phyloP scores from a whole-genome alignment of 2,888 invertebrate species.

The Notodonta ziczac region DNA sequence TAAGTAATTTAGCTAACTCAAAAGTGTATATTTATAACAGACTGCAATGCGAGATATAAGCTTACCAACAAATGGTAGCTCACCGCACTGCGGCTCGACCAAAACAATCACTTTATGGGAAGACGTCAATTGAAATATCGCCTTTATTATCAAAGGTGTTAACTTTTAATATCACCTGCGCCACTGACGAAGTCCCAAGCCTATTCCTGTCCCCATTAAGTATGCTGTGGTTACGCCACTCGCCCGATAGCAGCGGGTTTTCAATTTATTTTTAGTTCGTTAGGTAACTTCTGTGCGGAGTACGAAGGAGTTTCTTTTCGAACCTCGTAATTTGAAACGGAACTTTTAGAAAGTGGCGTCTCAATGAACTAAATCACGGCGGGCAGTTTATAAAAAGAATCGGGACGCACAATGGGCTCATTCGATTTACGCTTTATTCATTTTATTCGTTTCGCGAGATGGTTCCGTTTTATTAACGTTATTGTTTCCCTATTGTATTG shows the following conservation, averaged over 20 bases:
- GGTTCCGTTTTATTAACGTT: slow-evolving; percentile 52
- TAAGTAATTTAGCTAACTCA: too few species aligned
- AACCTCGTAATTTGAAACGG: slow-evolving; percentile 64
- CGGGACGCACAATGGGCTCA: slow-evolving; percentile 59
- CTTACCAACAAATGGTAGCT: neutral
- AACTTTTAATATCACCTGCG: slow-evolving; percentile 25
- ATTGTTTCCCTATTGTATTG: slow-evolving; percentile 54
- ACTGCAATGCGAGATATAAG: neutral
- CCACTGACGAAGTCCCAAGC: slow-evolving; percentile 27
- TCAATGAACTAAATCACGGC: slow-evolving; percentile 61
- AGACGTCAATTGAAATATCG: neutral
- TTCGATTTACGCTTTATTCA: slow-evolving; percentile 66
- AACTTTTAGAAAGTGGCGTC: slow-evolving; percentile 56
- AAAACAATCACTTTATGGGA: slow-evolving; percentile 41
- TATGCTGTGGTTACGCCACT: slow-evolving; percentile 36
- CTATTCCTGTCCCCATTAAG: slow-evolving; percentile 37
- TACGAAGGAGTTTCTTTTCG: slow-evolving; percentile 56
- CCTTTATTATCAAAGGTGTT: neutral
- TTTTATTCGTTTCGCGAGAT: slow-evolving; percentile 50
- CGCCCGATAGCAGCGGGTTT: slow-evolving; percentile 49
- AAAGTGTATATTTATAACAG: too few species aligned
- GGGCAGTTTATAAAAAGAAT: slow-evolving; percentile 64
- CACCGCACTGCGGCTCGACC: slow-evolving; percentile 19
- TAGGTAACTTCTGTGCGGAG: slow-evolving; percentile 51
- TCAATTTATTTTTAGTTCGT: slow-evolving; percentile 62